Conservation (phyloP, 2,797 vertebrate species). For the Pseudochirops corinnae region DNA sequence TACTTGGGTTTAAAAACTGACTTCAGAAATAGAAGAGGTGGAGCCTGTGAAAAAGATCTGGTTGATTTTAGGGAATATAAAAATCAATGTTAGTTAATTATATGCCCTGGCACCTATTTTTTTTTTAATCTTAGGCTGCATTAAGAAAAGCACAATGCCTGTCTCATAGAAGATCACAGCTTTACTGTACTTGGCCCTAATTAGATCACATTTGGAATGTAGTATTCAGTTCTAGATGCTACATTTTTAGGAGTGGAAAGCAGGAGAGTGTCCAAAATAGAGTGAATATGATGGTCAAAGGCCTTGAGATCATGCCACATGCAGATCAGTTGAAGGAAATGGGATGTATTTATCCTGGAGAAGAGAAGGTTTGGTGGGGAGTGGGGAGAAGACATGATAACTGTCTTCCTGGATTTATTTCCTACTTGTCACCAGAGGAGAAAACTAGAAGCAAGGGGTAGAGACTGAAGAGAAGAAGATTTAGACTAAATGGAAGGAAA, state of each 20-base stretch:
- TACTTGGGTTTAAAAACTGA: not conserved
- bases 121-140: not conserved
- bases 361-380: not conserved
- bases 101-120: too few species aligned
- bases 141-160: not conserved
- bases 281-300: not conserved
- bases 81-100: not conserved
- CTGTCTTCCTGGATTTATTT: not conserved
- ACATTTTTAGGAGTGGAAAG: not conserved
- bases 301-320: not conserved
- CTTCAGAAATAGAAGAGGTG: not conserved
- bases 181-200: not conserved
- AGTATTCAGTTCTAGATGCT: not conserved
- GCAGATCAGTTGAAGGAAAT: not conserved
- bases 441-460: not conserved
- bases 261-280: not conserved
- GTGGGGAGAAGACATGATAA: not conserved
- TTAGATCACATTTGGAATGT: not conserved
- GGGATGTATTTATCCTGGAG: not conserved
- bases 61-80: not conserved
- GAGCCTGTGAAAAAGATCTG: not conserved
- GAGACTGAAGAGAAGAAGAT: not conserved
- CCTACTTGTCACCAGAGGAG: not conserved
- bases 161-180: not conserved
- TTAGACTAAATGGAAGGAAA: not conserved